Percentiles rank a stretch among this genome's conserved stretches.
Evolutionary conservation across 1,140 invertebrate species (phyloP).

Genomic region (Trachymyrmex septentrionalis): DNA sequence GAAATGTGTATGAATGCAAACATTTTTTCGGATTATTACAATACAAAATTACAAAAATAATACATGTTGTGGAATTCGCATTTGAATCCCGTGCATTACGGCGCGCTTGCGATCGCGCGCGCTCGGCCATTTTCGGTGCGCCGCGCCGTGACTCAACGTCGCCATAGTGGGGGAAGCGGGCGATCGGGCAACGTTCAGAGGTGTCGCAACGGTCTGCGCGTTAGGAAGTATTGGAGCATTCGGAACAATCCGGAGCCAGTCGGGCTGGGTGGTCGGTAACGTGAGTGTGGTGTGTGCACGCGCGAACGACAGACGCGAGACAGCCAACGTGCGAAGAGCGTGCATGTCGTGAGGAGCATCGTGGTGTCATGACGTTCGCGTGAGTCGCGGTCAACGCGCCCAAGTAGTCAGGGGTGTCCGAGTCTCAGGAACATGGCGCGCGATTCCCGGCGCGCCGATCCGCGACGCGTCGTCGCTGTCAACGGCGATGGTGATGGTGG

Average conservation of each 20-base stretch:
- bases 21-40: neutral
- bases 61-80: neutral
- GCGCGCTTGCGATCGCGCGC: conserved; percentile 47
- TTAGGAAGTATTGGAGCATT: neutral
- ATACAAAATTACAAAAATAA: neutral
- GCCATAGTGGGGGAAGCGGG: conserved; percentile 16
- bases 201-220: conserved; percentile 69
- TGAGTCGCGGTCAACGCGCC: conserved; percentile 66
- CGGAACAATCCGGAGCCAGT: conserved; percentile 57
- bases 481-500: neutral
- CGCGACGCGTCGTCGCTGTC: conserved; percentile 64
- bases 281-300: conserved; percentile 76
- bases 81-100: conserved; percentile 26
- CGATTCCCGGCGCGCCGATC: conserved; percentile 79
- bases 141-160: conserved; percentile 3
- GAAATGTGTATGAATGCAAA: neutral
- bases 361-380: conserved; percentile 78
- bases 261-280: conserved; percentile 75
- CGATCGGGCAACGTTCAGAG: conserved; percentile 44
- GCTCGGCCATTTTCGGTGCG: conserved; percentile 30
- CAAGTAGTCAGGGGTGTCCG: conserved; percentile 14
- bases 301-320: conserved; percentile 59
- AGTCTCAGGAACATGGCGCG: conserved; percentile 79
- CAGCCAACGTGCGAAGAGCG: conserved; percentile 40
- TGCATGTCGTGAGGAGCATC: conserved; percentile 26